Conservation (phyloP, 2,797 vertebrate species). For the Malurus splendens region DNA sequence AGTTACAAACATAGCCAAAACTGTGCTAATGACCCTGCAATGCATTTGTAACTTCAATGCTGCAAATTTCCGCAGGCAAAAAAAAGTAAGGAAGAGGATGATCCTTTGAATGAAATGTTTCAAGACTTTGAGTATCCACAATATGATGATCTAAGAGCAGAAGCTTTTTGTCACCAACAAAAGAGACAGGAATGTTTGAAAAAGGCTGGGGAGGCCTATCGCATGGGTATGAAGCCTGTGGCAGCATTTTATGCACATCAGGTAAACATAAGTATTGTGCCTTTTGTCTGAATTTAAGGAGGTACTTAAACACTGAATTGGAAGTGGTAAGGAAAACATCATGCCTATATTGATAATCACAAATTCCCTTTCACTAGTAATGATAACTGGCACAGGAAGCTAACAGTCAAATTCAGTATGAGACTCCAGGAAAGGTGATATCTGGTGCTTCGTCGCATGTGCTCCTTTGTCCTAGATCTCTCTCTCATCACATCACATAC, state of each 20-base stretch:
- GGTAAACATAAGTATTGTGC: conserved; percentile 55
- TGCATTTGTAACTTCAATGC: background rate
- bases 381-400: background rate
- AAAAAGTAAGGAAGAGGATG: conserved; percentile 66
- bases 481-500: background rate
- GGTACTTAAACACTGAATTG: background rate
- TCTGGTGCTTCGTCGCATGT: background rate
- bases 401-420: accelerated
- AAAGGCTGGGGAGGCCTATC: conserved; percentile 89
- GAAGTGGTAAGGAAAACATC: background rate
- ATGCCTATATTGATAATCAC: background rate
- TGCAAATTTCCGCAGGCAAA: conserved; percentile 47
- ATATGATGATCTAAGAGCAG: conserved; percentile 89
- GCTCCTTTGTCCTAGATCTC: background rate
- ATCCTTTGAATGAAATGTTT: conserved; percentile 65
- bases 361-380: background rate
- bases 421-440: background rate
- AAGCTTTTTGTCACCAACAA: conserved; percentile 85
- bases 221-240: conserved; percentile 86
- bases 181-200: conserved; percentile 84
- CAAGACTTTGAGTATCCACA: conserved; percentile 88
- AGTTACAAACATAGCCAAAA: background rate
- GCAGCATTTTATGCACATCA: conserved; percentile 93
- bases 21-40: background rate
- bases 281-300: background rate